Conservation (phyloP, 2,888 invertebrate genomes). For the Eudemis profundana region DNA sequence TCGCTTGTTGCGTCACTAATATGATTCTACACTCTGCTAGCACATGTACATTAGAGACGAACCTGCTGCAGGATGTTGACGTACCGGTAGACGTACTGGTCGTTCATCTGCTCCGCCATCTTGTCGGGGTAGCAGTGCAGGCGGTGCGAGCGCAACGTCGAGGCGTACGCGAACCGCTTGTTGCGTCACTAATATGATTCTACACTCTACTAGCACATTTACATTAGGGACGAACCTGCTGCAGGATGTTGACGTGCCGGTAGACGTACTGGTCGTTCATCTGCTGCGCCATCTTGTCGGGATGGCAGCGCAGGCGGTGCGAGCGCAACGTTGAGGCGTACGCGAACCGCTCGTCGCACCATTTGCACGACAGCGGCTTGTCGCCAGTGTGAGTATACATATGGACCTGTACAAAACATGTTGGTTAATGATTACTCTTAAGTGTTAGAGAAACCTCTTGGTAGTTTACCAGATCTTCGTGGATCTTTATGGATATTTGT, state of each 20-base stretch:
- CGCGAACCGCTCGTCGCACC: constrained; percentile 84
- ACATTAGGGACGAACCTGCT: constrained; percentile 17
- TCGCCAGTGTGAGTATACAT: constrained; percentile 84
- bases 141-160: constrained; percentile 51
- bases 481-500: no score
- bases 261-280: constrained; percentile 45
- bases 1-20: no score
- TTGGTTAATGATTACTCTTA: no score
- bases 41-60: neutral
- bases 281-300: constrained; percentile 75
- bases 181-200: neutral
- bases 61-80: constrained; percentile 36
- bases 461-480: no score
- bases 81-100: constrained; percentile 42
- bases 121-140: constrained; percentile 83
- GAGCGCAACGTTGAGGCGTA: constrained; percentile 85
- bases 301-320: constrained; percentile 83
- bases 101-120: constrained; percentile 60
- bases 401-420: constrained; percentile 71
- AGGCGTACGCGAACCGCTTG: neutral
- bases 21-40: neutral
- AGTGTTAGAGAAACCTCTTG: no score
- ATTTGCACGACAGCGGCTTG: constrained; percentile 83
- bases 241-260: constrained; percentile 44
- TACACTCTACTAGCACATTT: neutral